Evolutionary conservation across 2,888 invertebrate species (phyloP).

Genomic region (Idaea aversata): DNA sequence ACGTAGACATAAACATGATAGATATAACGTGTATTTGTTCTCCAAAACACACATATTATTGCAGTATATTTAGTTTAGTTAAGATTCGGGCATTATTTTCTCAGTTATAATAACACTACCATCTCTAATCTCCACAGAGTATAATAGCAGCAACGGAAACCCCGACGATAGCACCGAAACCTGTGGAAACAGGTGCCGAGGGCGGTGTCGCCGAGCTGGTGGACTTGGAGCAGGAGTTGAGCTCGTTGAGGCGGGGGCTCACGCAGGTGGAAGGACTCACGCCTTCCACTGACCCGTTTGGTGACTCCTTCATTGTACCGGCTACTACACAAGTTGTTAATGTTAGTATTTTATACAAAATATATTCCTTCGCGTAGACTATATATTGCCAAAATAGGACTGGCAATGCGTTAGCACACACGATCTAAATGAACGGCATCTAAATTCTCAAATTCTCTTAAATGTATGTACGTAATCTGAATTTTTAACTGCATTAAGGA

Average conservation of each 20-base stretch:
- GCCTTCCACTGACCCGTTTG: conserved; percentile 79
- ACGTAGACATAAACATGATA: not conserved
- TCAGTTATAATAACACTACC: not conserved
- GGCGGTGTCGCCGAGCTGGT: conserved; percentile 92
- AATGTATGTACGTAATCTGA: too few species aligned
- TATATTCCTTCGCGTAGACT: too few species aligned
- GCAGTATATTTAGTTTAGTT: conserved; percentile 9
- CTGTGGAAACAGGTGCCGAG: conserved; percentile 52
- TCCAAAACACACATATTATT: conserved; percentile 3
- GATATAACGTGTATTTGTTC: not conserved
- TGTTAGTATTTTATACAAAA: not conserved
- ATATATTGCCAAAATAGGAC: too few species aligned
- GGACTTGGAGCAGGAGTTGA: conserved; percentile 92
- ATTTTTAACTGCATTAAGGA: too few species aligned
- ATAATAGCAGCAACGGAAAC: conserved; percentile 51
- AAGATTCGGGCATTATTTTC: conserved; percentile 13
- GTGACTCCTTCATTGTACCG: conserved; percentile 67
- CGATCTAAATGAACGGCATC: too few species aligned
- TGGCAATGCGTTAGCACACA: too few species aligned
- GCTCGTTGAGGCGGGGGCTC: conserved; percentile 91
- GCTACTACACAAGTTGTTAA: conserved; percentile 54
- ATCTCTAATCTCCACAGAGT: conserved; percentile 33
- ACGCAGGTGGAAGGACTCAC: conserved; percentile 94
- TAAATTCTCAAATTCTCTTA: too few species aligned
- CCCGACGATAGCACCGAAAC: conserved; percentile 40